Evolutionary conservation across 2,888 invertebrate genomes (phyloP), one percentile per base, ranked within the genome.

Genomic region (Cerastoderma edule): DNA sequence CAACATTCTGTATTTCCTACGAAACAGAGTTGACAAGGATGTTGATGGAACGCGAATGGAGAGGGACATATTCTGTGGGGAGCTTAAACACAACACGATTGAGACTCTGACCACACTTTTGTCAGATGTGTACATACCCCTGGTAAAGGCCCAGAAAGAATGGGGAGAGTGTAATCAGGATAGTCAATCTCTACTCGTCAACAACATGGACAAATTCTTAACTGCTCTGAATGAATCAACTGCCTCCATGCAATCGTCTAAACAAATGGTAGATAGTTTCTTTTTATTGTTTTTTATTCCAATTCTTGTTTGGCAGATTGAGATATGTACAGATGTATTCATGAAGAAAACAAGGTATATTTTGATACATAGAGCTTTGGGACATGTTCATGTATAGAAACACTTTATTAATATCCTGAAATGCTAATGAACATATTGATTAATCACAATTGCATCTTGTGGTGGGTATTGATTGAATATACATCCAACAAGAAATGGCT

Each of bases 151-250:
- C 5, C 90, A 92, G 75, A 91, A 91, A 79, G 89, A 91, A 75
- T 92, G 92, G 92, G 91, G 91, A n/a, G 85, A 90, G 46, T 91
- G 91, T 72, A 87, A 87, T 33, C 84, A 79, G n/a, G 92, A 92
- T n/a, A 84, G 88, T 24, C 89, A 92, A 72, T 77, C 78, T 24
- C 83, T 84, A n/a, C 84, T 92, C 10, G 83, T 90, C 72, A 87
- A 88, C 54, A 91, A 87, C 63, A 86, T 92, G 86, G 92, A 92
- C 70, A 92, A 91, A 66, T 90, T 90, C 77, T 79, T 91, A 28
- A 85, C 87, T 33, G 88, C 87, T 32, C 73, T 92, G 4, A 87
- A 89, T 80, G 92, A 92, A 60, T 87, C 91, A 6, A 86, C 90
- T 56, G 88, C 89, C n/a, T 87, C 88, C 1, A 85, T 89, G 75